These are phyloP conservation scores for Huso huso DNA, from an alignment of 2,797 vertebrate genomes.

Conservation along the genomic window DNA sequence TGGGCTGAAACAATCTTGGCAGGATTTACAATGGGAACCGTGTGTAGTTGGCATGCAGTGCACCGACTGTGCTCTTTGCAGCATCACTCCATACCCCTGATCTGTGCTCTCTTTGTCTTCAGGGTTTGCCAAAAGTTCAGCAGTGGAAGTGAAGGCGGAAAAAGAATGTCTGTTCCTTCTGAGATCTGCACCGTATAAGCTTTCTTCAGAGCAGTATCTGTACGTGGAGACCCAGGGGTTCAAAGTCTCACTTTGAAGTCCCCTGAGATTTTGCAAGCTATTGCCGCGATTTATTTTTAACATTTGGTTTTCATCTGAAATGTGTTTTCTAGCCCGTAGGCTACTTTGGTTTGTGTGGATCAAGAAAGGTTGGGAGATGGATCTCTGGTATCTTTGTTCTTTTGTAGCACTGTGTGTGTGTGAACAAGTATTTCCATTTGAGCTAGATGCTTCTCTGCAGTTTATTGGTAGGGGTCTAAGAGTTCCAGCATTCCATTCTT, in stretches of 20 bases:
- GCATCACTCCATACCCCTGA: not conserved
- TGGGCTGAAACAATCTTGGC: not conserved
- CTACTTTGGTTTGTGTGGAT: no score
- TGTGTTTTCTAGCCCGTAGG: no score
- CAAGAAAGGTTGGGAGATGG: no score
- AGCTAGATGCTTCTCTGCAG: not conserved
- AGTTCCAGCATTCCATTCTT: not conserved
- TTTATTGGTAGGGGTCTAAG: not conserved
- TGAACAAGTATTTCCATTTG: no score
- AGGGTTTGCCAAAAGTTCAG: not conserved
- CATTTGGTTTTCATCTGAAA: no score
- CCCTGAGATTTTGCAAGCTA: no score
- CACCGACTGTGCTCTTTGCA: not conserved
- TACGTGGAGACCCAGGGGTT: not conserved
- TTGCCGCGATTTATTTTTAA: no score
- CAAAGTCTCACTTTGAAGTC: no score
- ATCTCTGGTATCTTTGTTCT: not conserved
- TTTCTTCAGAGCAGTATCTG: not conserved
- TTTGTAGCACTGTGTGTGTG: not conserved
- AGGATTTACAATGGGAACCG: not conserved
- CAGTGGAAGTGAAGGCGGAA: slow-evolving; percentile 1
- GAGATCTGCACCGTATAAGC: not conserved
- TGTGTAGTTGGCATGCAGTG: not conserved
- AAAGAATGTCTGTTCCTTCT: not conserved
- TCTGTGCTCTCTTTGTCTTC: not conserved